These are phyloP conservation scores for Hirudinaria manillensis DNA, from an alignment of 2,888 invertebrate genomes.

Conservation along the genomic window DNA sequence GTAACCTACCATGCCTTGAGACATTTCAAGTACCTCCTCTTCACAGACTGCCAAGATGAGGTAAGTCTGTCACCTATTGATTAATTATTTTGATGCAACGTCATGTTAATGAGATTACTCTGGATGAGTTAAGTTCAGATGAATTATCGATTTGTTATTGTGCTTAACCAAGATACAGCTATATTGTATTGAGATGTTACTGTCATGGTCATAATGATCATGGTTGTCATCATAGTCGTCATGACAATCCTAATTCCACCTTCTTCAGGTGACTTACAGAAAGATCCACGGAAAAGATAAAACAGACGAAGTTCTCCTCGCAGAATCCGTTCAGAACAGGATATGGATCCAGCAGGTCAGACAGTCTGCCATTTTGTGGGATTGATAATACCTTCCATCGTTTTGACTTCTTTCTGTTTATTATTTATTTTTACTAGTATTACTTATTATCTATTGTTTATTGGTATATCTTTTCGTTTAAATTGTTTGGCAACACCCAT, in stretches of 20 bases:
- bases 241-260: no score
- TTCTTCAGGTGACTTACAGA: slow-evolving; percentile 22
- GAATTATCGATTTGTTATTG: no score
- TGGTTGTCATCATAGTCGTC: no score
- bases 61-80: slow-evolving; percentile 37
- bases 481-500: no score
- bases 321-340: slow-evolving; percentile 50
- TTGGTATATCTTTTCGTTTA: not conserved
- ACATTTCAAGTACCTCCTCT: slow-evolving; percentile 49
- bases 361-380: not conserved
- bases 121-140: no score
- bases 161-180: no score
- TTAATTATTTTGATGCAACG: not conserved
- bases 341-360: slow-evolving; percentile 46
- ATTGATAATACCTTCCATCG: not conserved
- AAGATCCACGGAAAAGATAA: slow-evolving; percentile 35
- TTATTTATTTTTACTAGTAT: not conserved
- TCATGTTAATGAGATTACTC: slow-evolving; percentile 9
- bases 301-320: slow-evolving; percentile 46
- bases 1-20: slow-evolving; percentile 47
- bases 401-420: not conserved
- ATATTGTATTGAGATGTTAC: no score
- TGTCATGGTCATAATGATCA: no score
- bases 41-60: slow-evolving; percentile 48
- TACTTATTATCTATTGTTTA: not conserved